These are phyloP conservation scores for Mesocentrotus franciscanus DNA, from an alignment of 53 echinoderm and acorn worm genomes.

Conservation along the genomic window DNA sequence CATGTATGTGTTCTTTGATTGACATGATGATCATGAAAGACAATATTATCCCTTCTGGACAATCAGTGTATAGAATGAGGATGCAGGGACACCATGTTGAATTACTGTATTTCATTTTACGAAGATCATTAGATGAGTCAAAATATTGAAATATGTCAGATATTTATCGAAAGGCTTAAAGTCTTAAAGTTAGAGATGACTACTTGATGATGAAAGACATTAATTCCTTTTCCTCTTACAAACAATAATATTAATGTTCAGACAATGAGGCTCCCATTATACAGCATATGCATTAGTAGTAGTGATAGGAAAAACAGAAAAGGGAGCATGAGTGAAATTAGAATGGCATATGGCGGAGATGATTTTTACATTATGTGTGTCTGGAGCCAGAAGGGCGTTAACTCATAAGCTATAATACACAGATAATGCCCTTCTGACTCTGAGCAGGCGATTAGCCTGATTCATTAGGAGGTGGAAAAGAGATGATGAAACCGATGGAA, in stretches of 20 bases:
- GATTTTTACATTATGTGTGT: conserved; percentile 10
- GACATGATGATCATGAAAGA: background rate
- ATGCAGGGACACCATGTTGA: background rate
- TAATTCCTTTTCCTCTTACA: background rate
- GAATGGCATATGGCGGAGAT: conserved; percentile 28
- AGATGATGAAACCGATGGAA: conserved; percentile 18
- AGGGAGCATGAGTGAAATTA: conserved; percentile 5
- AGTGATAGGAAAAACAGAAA: background rate
- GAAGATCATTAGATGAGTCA: background rate
- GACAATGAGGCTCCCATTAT: conserved; percentile 5
- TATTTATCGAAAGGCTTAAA: background rate
- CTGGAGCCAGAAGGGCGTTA: too few species aligned
- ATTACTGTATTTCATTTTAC: background rate
- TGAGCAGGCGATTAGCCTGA: background rate
- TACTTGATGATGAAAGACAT: background rate
- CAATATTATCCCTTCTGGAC: background rate
- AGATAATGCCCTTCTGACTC: too few species aligned
- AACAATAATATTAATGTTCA: background rate
- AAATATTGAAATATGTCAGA: background rate
- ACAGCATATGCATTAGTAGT: background rate
- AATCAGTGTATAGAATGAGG: background rate
- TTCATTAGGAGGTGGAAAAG: conserved; percentile 39
- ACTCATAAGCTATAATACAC: too few species aligned
- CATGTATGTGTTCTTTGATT: background rate
- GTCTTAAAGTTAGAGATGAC: background rate